Evolutionary conservation across 2,888 invertebrate genomes (phyloP).

Genomic region (Drosophila engyochracea): DNA sequence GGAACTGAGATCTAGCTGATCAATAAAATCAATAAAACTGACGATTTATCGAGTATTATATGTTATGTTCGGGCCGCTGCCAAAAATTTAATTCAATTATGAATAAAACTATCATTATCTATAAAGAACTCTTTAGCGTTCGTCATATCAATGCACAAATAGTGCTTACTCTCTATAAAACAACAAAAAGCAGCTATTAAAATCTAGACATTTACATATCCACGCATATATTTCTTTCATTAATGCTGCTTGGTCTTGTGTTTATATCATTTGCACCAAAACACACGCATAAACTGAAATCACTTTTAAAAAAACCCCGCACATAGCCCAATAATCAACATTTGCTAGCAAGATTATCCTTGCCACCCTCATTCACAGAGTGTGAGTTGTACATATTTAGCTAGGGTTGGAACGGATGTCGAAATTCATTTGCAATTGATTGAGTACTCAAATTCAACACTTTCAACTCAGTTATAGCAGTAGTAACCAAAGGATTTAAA

Average conservation of each 20-base stretch:
- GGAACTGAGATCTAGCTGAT: slow-evolving; percentile 23
- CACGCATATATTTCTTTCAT: slow-evolving; percentile 36
- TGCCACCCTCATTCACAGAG: slow-evolving; percentile 19
- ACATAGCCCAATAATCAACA: slow-evolving; percentile 10
- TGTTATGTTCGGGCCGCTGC: slow-evolving; percentile 19
- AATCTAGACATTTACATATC: slow-evolving; percentile 22
- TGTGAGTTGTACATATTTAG: slow-evolving; percentile 21
- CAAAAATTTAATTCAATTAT: slow-evolving; percentile 14
- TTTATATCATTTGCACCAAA: slow-evolving; percentile 59
- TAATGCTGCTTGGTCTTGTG: slow-evolving; percentile 59
- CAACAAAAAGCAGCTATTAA: slow-evolving; percentile 11
- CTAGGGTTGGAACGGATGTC: slow-evolving; percentile 57
- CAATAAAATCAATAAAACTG: slow-evolving; percentile 19
- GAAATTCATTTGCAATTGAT: slow-evolving; percentile 21
- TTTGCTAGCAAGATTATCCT: slow-evolving; percentile 18
- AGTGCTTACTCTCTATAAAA: slow-evolving; percentile 11
- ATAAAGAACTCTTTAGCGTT: slow-evolving; percentile 40
- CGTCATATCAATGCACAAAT: slow-evolving; percentile 76
- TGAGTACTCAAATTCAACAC: slow-evolving; percentile 28
- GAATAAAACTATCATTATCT: slow-evolving; percentile 13
- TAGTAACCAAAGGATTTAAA: background rate
- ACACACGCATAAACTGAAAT: slow-evolving; percentile 25
- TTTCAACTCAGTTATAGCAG: background rate
- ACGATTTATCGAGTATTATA: slow-evolving; percentile 60
- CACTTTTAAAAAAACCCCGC: slow-evolving; percentile 16